Evolutionary conservation across 2,888 invertebrate species (phyloP), one percentile per base, ranked within the genome.

Genomic region (Rhagophthalmus giganteus): DNA sequence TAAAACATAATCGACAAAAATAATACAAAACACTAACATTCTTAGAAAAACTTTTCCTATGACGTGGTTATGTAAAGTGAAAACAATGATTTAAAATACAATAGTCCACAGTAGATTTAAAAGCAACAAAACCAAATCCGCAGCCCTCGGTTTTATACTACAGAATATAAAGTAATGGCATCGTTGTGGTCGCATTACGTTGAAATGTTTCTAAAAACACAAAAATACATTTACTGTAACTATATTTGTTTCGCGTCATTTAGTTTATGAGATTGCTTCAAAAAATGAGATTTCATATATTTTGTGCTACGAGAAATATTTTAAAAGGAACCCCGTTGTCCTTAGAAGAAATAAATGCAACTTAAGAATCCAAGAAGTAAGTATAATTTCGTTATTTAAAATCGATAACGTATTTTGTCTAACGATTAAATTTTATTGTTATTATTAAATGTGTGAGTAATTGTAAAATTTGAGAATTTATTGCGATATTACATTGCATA

Each of bases 161-260:
- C 50, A 59, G 66, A 67, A 68, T 69, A 70, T 69, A 69, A 71
- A 71, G 69, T 70, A 70, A 72, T 69, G 68, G 67, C 67, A 64
- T 70, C 65, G 66, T 67, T 65, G 64, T 63, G 67, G 62, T 63
- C 58, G 54, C 57, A 61, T 64, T 61, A 62, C 58, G 55, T 56
- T 54, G 60, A 62, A 64, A 61, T 61, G 67, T 71, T 68, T 67
- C 69, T 64, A 68, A 70, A 70, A 72, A 72, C 70, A 71, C 67
- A 71, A 69, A 70, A 72, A 72, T 73, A 72, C 72, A 73, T 73
- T 73, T 70, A 70, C 70, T 63, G 62, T 70, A 73, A 73, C 69
- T 71, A 66, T 70, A 71, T 74, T 72, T 72, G 72, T 69, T 69
- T 68, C 72, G 74, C 68, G 66, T 71, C 74, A 74, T 73, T 73